A percentile compares a stretch with the other conserved stretches of the same genome.
Conservation (phyloP, 1,140 invertebrate genomes). For the Drosophila albomicans region DNA sequence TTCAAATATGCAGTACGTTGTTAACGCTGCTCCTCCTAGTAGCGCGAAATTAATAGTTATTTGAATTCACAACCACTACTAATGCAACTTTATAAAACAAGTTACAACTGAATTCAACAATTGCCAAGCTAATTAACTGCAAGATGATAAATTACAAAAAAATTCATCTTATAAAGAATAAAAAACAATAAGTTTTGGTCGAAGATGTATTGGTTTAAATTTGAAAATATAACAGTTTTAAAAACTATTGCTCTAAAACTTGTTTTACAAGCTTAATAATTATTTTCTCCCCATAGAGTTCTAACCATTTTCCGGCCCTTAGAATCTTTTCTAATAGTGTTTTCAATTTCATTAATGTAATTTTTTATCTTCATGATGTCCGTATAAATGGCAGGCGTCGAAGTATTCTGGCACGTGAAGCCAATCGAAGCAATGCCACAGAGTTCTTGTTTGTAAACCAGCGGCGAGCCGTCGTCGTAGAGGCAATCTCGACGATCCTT, state of each 20-base stretch:
- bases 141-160: no score
- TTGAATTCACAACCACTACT: neutral
- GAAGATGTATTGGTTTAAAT: no score
- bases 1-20: neutral
- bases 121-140: no score
- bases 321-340: neutral
- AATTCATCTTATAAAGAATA: no score
- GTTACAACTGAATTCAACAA: no score
- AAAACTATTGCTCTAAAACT: no score
- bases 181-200: no score
- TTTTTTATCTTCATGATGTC: neutral
- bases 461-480: conserved; percentile 45
- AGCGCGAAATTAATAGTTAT: neutral
- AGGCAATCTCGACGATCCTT: conserved; percentile 12
- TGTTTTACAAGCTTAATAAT: no score
- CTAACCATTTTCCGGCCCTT: no score
- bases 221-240: no score
- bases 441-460: conserved; percentile 29
- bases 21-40: neutral
- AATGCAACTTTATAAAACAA: no score
- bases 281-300: no score
- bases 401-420: conserved; percentile 30
- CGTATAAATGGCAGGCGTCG: conserved; percentile 33
- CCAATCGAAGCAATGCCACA: conserved; percentile 44
- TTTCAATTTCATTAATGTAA: neutral